These are phyloP conservation scores for Lepus europaeus DNA, from an alignment of 2,113 vertebrate genomes.

Conservation along the genomic window DNA sequence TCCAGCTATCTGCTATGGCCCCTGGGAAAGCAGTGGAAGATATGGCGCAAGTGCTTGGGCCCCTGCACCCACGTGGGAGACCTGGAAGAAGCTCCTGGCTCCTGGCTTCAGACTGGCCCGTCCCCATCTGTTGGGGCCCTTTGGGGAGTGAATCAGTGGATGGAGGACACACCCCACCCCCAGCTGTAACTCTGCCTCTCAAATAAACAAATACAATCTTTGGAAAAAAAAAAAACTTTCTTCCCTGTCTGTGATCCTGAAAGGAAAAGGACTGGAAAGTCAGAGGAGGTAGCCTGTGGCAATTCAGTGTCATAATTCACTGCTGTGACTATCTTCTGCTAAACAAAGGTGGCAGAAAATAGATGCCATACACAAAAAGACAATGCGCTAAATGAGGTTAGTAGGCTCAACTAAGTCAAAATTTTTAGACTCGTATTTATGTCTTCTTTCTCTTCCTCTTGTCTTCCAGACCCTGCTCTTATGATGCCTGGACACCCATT, in stretches of 20 bases:
- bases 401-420: background rate
- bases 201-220: too few species aligned
- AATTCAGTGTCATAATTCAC: background rate
- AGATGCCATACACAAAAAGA: background rate
- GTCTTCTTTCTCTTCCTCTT: slow-evolving; percentile 1
- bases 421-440: background rate
- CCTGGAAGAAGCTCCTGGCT: too few species aligned
- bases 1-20: too few species aligned
- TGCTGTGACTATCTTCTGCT: background rate
- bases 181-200: too few species aligned
- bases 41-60: too few species aligned
- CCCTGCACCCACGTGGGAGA: too few species aligned
- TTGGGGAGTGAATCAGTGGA: too few species aligned
- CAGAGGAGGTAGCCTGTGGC: background rate
- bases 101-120: too few species aligned
- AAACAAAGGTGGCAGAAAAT: slow-evolving; percentile 1
- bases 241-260: slow-evolving; percentile 28
- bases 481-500: background rate
- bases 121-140: too few species aligned
- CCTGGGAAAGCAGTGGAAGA: too few species aligned
- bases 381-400: background rate
- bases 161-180: too few species aligned
- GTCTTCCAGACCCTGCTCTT: background rate
- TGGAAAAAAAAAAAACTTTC: background rate
- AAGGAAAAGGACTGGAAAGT: slow-evolving; percentile 20